Percentiles rank a stretch among this genome's conserved stretches.
These are phyloP conservation scores for Ennomos erosarius DNA, from an alignment of 2,888 invertebrate species.

Conservation along the genomic window DNA sequence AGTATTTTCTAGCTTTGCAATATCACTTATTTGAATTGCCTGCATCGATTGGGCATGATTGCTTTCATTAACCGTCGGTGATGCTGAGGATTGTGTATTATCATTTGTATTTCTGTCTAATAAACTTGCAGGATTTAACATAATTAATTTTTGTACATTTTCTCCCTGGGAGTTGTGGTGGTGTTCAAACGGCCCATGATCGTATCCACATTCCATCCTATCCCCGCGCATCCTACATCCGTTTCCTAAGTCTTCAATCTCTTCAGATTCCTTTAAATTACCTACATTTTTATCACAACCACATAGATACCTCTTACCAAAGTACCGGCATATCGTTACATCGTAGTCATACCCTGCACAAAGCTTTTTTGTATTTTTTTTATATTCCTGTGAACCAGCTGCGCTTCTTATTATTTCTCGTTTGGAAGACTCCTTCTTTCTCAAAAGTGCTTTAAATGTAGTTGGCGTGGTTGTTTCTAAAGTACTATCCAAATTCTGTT, in stretches of 20 bases:
- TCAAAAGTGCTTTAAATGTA: background rate
- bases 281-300: slow-evolving; percentile 70
- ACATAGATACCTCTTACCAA: slow-evolving; percentile 63
- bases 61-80: too few species aligned
- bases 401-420: slow-evolving; percentile 7
- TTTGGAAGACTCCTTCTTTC: background rate
- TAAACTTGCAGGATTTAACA: too few species aligned
- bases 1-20: slow-evolving; percentile 1
- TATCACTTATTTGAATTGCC: too few species aligned
- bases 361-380: slow-evolving; percentile 15
- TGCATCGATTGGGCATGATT: too few species aligned
- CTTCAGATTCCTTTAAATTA: slow-evolving; percentile 37
- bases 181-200: slow-evolving; percentile 38
- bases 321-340: slow-evolving; percentile 55
- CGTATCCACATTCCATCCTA: slow-evolving; percentile 75
- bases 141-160: background rate
- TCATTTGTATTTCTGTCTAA: too few species aligned
- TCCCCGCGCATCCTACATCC: slow-evolving; percentile 61
- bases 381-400: background rate
- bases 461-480: background rate
- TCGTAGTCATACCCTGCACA: slow-evolving; percentile 61
- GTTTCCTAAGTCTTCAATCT: slow-evolving; percentile 51
- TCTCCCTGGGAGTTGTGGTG: background rate
- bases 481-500: background rate
- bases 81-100: too few species aligned